Evolutionary conservation across 64 coral and sea anemone genomes (phyloP).

Genomic region (Cladopsammia gracilis): DNA sequence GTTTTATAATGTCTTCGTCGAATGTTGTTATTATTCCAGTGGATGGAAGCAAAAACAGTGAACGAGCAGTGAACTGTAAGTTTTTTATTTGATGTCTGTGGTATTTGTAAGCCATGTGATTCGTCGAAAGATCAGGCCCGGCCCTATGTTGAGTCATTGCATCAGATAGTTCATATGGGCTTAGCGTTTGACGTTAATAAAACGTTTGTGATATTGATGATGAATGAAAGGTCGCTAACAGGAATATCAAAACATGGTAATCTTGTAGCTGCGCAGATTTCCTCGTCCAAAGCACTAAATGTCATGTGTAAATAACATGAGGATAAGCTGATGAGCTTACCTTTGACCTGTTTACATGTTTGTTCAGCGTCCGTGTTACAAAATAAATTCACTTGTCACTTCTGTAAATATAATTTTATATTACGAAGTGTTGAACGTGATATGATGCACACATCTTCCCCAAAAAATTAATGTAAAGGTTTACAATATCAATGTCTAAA

Average conservation of each 20-base stretch:
- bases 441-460: too few species aligned
- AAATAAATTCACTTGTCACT: too few species aligned
- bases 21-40: constrained; percentile 73
- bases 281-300: too few species aligned
- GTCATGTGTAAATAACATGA: too few species aligned
- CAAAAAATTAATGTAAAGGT: too few species aligned
- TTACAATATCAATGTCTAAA: too few species aligned
- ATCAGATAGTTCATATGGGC: background rate
- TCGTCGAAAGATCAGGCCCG: background rate
- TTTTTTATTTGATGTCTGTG: background rate
- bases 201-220: background rate
- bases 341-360: too few species aligned
- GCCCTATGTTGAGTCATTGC: background rate
- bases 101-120: too few species aligned
- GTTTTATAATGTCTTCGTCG: background rate
- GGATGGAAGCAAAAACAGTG: constrained; percentile 83
- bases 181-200: background rate
- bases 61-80: constrained; percentile 76
- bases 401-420: too few species aligned
- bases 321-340: too few species aligned
- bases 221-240: background rate
- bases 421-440: too few species aligned
- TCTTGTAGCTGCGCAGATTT: background rate
- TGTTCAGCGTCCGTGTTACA: too few species aligned
- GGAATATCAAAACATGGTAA: background rate